These are phyloP conservation scores for Sinopyrophorus schimmeli DNA, from an alignment of 2,888 invertebrate species.

Conservation along the genomic window DNA sequence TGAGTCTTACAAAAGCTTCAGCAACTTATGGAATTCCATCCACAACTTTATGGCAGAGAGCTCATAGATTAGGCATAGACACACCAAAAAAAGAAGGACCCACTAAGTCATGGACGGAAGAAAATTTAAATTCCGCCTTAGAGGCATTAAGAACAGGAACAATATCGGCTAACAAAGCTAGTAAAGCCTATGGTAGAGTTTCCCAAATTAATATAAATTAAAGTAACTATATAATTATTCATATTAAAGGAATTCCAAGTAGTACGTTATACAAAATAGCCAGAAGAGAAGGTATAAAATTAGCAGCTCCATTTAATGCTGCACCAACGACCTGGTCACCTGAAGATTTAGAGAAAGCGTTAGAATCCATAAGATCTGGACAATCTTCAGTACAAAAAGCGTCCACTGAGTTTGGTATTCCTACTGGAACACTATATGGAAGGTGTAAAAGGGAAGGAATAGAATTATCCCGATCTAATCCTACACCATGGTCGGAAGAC, in stretches of 20 bases:
- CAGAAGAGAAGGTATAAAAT: constrained; percentile 82
- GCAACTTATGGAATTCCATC: constrained; percentile 88
- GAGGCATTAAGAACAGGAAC: constrained; percentile 82
- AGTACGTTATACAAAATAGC: constrained; percentile 92
- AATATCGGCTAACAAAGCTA: constrained; percentile 89
- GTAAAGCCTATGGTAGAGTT: constrained; percentile 76
- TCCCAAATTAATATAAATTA: no score
- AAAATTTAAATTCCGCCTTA: constrained; percentile 78
- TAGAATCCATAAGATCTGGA: constrained; percentile 80
- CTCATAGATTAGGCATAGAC: constrained; percentile 85
- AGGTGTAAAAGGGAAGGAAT: constrained; percentile 89
- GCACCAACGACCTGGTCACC: constrained; percentile 88
- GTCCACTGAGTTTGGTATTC: constrained; percentile 84
- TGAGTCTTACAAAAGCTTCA: constrained; percentile 87
- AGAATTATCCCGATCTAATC: constrained; percentile 83
- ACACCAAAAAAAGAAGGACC: constrained; percentile 89
- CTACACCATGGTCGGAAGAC: constrained; percentile 93
- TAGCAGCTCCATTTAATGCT: constrained; percentile 89
- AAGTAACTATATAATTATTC: no score
- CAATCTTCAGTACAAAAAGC: constrained; percentile 84
- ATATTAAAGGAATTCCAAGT: constrained; percentile 73
- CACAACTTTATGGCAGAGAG: constrained; percentile 89
- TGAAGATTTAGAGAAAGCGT: constrained; percentile 79
- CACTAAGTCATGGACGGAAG: constrained; percentile 86
- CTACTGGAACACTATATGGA: constrained; percentile 86